Evolutionary conservation across 2,888 invertebrate species (phyloP), one percentile per base, ranked within the genome.

Genomic region (Drosophila fungiperda): DNA sequence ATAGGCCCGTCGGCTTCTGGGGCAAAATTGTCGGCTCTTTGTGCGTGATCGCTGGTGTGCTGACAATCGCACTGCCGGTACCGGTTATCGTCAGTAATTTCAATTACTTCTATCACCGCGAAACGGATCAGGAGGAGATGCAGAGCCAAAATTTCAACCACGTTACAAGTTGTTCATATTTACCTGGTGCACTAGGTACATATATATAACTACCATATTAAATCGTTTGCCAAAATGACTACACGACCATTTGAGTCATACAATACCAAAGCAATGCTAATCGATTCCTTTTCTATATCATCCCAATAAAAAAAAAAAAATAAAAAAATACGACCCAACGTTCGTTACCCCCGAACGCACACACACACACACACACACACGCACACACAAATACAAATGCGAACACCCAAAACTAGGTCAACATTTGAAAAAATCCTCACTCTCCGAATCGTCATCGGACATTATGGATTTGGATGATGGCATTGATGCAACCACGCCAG

Each of bases 31-130:
- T 99, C 92, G 99, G 99, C 87, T 99, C 99, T 90, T 95, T 99
- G 92, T 99, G 99, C 94, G 99, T 99, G 93, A 99, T 99, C 94
- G 99, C 99, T 93, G 99, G 99, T 94, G 99, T 99, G 93, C 96
- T 99, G 94, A 99, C 99, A 94, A 99, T 99, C 94, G 99, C 99
- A 83, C 96, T 99, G 92, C 99, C 99, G 85, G 99, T 99, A 93
- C 99, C 99, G 91, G 99, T 99, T 95, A 99, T 99, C 95, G 99
- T 99, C 93, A 99, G 99, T 94, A 99, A 99, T 95, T 99, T 99
- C 96, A 99, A 99, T 95, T 99, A 99, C 95, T 99, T 99, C 96
- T 99, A 99, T 95, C 99, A 99, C 94, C 97, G 99, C 92, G 99
- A 99, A 95, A 99, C 99, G 91, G 99, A 99, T 94, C 98, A 98